Evolutionary conservation across 2,797 vertebrate species (phyloP), one percentile per base, ranked within the genome.

Genomic region (Acanthiza pusilla): DNA sequence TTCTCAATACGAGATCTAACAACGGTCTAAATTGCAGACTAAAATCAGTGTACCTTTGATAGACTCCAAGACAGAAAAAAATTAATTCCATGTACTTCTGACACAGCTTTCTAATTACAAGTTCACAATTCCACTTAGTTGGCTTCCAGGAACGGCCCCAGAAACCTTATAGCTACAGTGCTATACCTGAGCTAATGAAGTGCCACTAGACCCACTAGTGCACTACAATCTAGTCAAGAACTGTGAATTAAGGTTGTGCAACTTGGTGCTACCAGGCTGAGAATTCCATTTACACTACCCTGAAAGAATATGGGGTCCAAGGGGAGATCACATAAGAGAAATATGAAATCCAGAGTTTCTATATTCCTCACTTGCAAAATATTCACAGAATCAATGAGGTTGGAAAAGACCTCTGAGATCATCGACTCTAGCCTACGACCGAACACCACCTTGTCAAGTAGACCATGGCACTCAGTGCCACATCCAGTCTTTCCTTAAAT

Each of bases 241-340:
- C 11, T 7, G 36, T 7, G 19, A 85, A 60, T 5, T 32, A 32
- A 22, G 17, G 40, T 5, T 45, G 72, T 18, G 40, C 53, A 55
- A 53, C 47, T 42, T 38, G n/a, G 23, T 40, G 74, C 45, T 23
- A 20, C 8, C 11, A 34, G 45, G 16, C 29, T 60, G 81, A n/a
- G 16, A 76, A 73, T 54, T 85, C 38, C 7, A 50, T 57, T 63
- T 72, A 72, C 16, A 7, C 18, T 40, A 54, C 9, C 16, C 54
- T 32, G 22, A 70, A 87, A 91, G 17, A 47, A 82, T 27, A 50
- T 1, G 6, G 12, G 11, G 22, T 22, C 40, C n/a, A 51, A 72
- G 22, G 12, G 10, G 12, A 77, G 18, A n/a, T 65, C 7, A 48
- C 0, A 0, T 48, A 68, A 74, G 5, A 43, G 27, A 20, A 80